These are phyloP conservation scores for Parotia lawesii DNA, from an alignment of 2,113 vertebrate species.

Conservation along the genomic window DNA sequence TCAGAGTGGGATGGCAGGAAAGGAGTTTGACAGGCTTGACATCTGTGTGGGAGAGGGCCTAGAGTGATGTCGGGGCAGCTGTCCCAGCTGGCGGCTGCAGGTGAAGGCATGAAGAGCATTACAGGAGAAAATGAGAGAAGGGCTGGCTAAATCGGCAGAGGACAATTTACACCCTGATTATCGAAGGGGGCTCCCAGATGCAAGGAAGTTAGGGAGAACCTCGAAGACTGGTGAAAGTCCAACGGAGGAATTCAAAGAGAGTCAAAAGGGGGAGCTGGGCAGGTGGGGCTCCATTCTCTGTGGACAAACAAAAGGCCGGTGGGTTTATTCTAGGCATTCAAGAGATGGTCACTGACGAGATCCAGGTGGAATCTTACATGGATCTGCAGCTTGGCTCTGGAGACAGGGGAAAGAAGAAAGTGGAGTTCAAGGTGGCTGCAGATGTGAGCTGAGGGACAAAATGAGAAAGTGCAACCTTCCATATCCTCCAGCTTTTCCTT, in stretches of 20 bases:
- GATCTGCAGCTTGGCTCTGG: background rate
- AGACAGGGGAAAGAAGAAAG: background rate
- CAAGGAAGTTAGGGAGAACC: background rate
- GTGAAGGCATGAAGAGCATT: background rate
- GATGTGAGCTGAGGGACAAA: background rate
- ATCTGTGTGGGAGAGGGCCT: background rate
- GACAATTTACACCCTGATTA: background rate
- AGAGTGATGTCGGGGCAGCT: background rate
- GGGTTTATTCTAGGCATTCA: background rate
- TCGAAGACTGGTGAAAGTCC: background rate
- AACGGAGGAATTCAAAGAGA: background rate
- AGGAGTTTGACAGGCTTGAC: background rate
- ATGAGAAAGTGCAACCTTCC: background rate
- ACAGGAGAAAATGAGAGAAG: background rate
- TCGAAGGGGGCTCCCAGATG: background rate
- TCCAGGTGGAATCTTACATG: background rate
- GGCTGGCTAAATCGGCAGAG: background rate
- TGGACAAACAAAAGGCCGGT: background rate
- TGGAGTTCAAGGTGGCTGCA: background rate
- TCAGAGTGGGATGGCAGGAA: background rate
- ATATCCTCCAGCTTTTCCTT: background rate
- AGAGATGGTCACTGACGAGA: background rate
- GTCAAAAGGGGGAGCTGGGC: background rate
- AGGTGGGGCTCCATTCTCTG: background rate
- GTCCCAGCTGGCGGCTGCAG: background rate